Base-by-base conservation (phyloP, 2,113 vertebrate genomes). In the Epinephelus fuscoguttatus region DNA sequence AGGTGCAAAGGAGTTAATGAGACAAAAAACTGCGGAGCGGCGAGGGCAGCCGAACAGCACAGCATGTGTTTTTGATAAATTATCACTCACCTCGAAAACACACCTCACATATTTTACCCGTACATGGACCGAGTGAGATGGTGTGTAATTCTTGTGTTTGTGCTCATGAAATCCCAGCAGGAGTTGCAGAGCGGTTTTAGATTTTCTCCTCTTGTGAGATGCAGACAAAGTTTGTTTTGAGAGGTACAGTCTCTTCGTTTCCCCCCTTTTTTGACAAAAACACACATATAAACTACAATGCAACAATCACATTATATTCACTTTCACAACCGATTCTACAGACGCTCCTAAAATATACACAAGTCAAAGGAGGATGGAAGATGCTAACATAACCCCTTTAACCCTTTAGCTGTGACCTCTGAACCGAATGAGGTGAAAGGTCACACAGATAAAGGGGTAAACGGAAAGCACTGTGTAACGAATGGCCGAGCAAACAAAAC, bases 61-160 rank as follows among this genome's bases (percentile, higher is more conserved):
- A 84, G 78, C 88, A 86, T 80, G 86, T 88, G 91, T 89, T 89
- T 89, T 6, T 84, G 77, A 87, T 90, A 56, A 88, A 85, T 79
- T 56, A 89, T 88, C 78, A 21, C 63, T 88, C 85, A 84, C 80
- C 88, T 86, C 81, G 25, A 59, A 74, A 82, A 86, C 78, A 83
- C 82, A 90, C 83, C 84, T 84, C 79, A 66, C 86, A 91, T 87
- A 90, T 61, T 90, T 93, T 37, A 80, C 14, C 90, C 89, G 1
- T 86, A 91, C 82, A 91, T 83, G 85, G 90, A 57, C 67, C 37
- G 21, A 69, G 12, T 19, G 69, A 69, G 37, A 66, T 1, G 57
- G 66, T 37, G 52, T 47, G 60, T 69, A 53, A 18, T 80, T 50
- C 57, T 61, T 59, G 27, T 71, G 70, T 62, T 61, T 78, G 57